Evolutionary conservation across 2,113 vertebrate genomes (phyloP).

Genomic region (Oxygymnocypris stewartii): DNA sequence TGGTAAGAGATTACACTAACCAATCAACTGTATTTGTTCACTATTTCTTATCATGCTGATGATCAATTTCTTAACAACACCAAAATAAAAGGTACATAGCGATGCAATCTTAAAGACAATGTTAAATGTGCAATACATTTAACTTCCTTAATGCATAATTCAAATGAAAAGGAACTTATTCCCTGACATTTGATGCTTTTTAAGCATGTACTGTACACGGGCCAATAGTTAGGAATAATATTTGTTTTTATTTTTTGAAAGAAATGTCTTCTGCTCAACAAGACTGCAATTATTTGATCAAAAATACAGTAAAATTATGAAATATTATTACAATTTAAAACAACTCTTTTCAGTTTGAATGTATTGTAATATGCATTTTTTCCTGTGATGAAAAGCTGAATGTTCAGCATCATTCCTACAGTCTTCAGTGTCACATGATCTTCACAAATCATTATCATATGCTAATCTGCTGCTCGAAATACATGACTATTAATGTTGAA

Average conservation of each 20-base stretch:
- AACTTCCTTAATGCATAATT: background rate
- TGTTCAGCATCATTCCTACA: too few species aligned
- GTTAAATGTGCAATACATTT: background rate
- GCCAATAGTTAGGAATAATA: background rate
- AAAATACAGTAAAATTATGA: too few species aligned
- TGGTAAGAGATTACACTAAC: conserved; percentile 77
- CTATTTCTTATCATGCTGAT: too few species aligned
- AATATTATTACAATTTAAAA: background rate
- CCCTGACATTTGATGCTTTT: background rate
- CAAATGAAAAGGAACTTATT: background rate
- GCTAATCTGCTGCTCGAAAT: too few species aligned
- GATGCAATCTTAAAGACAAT: background rate
- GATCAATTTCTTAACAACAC: too few species aligned
- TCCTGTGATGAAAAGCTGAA: too few species aligned
- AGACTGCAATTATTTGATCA: too few species aligned
- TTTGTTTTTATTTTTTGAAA: background rate
- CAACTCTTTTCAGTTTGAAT: background rate
- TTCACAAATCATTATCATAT: too few species aligned
- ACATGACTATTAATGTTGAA: too few species aligned
- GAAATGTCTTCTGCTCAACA: too few species aligned
- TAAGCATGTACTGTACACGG: background rate
- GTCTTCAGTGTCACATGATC: too few species aligned
- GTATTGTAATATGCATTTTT: background rate
- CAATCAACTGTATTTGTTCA: background rate
- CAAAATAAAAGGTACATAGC: too few species aligned